Evolutionary conservation across 1,140 invertebrate genomes (phyloP).

Genomic region (Periplaneta americana): DNA sequence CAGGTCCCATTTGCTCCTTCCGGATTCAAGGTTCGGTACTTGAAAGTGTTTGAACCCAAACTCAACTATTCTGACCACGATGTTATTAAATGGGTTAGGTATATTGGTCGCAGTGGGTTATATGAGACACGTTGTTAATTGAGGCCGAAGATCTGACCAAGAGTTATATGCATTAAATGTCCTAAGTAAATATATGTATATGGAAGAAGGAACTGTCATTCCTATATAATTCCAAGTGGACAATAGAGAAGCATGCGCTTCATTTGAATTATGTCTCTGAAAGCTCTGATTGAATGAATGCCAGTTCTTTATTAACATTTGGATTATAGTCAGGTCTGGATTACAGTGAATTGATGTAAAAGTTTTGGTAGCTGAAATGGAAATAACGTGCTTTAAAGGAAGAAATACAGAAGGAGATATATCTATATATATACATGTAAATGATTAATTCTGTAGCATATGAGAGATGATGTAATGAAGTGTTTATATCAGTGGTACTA

Average conservation of each 20-base stretch:
- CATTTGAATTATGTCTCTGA: background rate
- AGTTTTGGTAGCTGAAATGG: background rate
- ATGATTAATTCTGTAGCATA: background rate
- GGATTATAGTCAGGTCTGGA: background rate
- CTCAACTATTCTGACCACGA: conserved; percentile 99
- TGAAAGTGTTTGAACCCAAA: conserved; percentile 99
- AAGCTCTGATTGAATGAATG: background rate
- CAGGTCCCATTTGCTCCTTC: conserved; percentile 90
- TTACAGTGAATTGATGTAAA: background rate
- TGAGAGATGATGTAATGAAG: background rate
- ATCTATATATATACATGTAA: background rate
- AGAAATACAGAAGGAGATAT: no score
- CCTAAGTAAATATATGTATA: background rate
- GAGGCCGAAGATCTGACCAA: background rate
- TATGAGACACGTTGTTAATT: conserved; percentile 97
- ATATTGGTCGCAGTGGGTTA: conserved; percentile 97
- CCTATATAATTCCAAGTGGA: background rate
- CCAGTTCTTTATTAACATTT: background rate
- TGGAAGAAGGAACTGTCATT: background rate
- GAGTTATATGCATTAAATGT: background rate
- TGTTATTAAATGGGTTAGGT: conserved; percentile 99
- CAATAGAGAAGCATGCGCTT: background rate
- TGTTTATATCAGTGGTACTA: background rate
- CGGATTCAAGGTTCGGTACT: conserved; percentile 97
- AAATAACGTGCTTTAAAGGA: background rate